A percentile compares a stretch with the other conserved stretches of the same genome.
These are phyloP conservation scores for Pterobdella sp. DNA, from an alignment of 2,888 invertebrate genomes.

Conservation along the genomic window DNA sequence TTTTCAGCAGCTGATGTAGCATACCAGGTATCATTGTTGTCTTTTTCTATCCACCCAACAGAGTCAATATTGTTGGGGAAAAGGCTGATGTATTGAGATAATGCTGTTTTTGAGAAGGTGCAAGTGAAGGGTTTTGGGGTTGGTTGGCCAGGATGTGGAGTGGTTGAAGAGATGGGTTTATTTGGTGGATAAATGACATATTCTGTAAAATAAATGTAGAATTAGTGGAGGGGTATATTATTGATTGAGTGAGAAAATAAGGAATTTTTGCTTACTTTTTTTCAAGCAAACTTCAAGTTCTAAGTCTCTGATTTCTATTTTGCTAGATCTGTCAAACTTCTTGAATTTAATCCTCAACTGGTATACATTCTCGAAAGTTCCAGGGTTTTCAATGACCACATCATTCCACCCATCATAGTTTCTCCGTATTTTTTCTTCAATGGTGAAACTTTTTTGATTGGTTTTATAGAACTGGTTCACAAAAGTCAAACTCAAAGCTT, in stretches of 20 bases:
- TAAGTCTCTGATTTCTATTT: slow-evolving; percentile 20
- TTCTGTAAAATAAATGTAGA: too few relatives aligned
- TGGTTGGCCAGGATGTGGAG: background rate
- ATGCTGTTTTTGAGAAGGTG: background rate
- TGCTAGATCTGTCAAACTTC: background rate
- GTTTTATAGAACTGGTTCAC: background rate
- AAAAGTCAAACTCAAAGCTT: slow-evolving; percentile 6
- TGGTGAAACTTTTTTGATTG: slow-evolving; percentile 6
- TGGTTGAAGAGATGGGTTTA: background rate
- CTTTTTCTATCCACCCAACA: slow-evolving; percentile 29
- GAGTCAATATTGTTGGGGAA: background rate
- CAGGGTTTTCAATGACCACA: slow-evolving; percentile 1
- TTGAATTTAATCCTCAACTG: slow-evolving; percentile 12
- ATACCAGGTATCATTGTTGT: background rate
- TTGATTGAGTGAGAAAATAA: too few relatives aligned
- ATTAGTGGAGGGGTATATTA: too few relatives aligned
- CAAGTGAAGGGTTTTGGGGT: background rate
- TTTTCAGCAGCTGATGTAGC: slow-evolving; percentile 26
- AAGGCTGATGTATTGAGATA: background rate
- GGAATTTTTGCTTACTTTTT: background rate
- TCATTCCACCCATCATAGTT: background rate
- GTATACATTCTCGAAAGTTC: background rate
- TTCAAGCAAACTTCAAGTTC: slow-evolving; percentile 17
- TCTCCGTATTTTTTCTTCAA: slow-evolving; percentile 10
- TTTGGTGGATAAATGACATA: too few relatives aligned